Evolutionary conservation across 1,140 invertebrate genomes (phyloP), one percentile per base, ranked within the genome.

Genomic region (Pogonomyrmex californicus): DNA sequence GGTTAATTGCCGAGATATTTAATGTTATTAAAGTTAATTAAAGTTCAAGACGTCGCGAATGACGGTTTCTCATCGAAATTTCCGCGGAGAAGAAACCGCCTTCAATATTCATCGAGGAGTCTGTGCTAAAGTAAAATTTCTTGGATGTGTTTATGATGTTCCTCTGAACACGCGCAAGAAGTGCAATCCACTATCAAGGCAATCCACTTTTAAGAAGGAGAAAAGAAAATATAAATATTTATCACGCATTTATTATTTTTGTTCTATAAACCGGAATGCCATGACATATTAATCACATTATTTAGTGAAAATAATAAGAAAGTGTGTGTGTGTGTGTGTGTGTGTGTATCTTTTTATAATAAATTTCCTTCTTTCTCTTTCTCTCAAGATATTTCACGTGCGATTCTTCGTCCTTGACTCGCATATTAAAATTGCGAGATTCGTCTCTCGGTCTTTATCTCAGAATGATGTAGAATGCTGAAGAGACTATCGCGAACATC

Each of bases 141-240:
- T 3, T 14, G 10, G 30, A 49, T 49, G 66, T 6, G 1, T 3
- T 23, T 14, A 38, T 10, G 6, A 65, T 54, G 0, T 5, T 54
- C 17, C 33, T 9, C 17, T 7, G 54, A 3, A 0, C 12, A 44
- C 7, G 0, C 12, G 47, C 7, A 41, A 17, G 36, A 73, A 36
- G 4, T 33, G 33, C 5, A 9, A n/a, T n/a, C 4, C 23, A 10
- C 2, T 41, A 4, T 58, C 36, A 56, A 30, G 36, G 1, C 10
- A 30, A 0, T 12, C n/a, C 6, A 17, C n/a, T 44, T 76, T 60
- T 60, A 41, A 4, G 10, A 9, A 56, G 7, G 12, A 44, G 36
- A 60, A 60, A 44, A 44, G 30, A 44, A 30, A 23, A 12, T 12
- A 17, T 76, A 33, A 58, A 58, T 75, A 58, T 58, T 75, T 60